Base-by-base conservation (phyloP, 2,113 vertebrate species). In the Proteles cristata region DNA sequence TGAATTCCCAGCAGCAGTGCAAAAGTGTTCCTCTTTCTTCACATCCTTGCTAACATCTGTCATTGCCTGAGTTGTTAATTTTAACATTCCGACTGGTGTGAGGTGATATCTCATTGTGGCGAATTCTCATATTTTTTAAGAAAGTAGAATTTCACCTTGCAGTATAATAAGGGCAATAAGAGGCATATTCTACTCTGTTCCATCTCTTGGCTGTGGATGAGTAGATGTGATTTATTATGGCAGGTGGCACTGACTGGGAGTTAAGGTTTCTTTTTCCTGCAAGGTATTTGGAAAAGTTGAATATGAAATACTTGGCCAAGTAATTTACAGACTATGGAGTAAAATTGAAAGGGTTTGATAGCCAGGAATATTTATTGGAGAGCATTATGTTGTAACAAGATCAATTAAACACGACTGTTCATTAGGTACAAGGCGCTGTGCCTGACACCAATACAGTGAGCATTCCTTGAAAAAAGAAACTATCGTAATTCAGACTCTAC, bases 391-490 rank as follows among this genome's bases (percentile, higher is more conserved):
- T 95, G 79, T 55, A 95, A 71, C 3, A 63, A 84, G 71, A 71
- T 69, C 73, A 71, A n/a, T 89, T 43, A 91, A 85, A 79, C 65
- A 61, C 45, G 65, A n/a, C 33, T 82, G 15, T 88, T 90, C 96
- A 58, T 87, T 90, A 21, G 15, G 28, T 80, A 15, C 4, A 63
- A 21, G 71, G 58, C 23, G 25, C 48, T 68, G 19, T 93, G 73
- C 45, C 39, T 48, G 53, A 39, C 28, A 68, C 31, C 77, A 43
- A 31, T 1, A 5, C 83, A 90, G 25, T 45, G 71, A 79, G 7
- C 19, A 1, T 63, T 61, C 9, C 48, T 21, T 50, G 48, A 58
- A 90, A 93, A 39, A 88, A 69, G n/a, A 69, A 84, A 45, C 61
- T 74, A 16, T 87, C 31, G 17, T 61, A n/a, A 61, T 86, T 92